Conservation (phyloP, 2,113 vertebrate species). For the Urocitellus parryii region DNA sequence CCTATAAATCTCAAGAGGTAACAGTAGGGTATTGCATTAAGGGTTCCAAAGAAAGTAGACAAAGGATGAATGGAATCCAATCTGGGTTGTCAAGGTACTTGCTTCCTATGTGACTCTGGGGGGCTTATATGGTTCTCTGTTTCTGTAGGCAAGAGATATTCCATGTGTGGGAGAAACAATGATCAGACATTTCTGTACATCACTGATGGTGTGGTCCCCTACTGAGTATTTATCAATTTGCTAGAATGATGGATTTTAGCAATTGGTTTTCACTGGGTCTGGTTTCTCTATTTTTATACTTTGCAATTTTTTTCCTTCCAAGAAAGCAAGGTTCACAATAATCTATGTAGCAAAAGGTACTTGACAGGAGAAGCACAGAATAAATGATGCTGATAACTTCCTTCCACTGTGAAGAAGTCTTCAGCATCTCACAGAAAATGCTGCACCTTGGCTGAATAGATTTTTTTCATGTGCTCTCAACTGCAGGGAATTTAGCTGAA, state of each 20-base stretch:
- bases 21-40: no score
- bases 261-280: no score
- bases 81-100: not conserved
- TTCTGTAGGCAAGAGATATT: not conserved
- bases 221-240: not conserved
- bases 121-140: accelerated
- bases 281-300: not conserved
- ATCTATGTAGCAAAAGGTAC: not conserved
- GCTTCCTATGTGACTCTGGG: not conserved
- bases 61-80: not conserved
- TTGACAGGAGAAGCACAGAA: not conserved
- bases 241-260: not conserved
- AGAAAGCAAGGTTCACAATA: no score
- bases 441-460: not conserved
- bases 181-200: not conserved
- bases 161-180: not conserved
- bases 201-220: not conserved
- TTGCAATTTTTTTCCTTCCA: not conserved
- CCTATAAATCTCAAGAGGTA: not conserved
- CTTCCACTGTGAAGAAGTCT: not conserved
- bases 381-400: not conserved
- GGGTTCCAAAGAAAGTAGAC: not conserved
- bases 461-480: not conserved
- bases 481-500: not conserved
- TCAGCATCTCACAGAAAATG: not conserved